Percentiles rank a stretch among this genome's conserved stretches.
Conservation (phyloP, 2,888 invertebrate genomes). For the Limenitis camilla region DNA sequence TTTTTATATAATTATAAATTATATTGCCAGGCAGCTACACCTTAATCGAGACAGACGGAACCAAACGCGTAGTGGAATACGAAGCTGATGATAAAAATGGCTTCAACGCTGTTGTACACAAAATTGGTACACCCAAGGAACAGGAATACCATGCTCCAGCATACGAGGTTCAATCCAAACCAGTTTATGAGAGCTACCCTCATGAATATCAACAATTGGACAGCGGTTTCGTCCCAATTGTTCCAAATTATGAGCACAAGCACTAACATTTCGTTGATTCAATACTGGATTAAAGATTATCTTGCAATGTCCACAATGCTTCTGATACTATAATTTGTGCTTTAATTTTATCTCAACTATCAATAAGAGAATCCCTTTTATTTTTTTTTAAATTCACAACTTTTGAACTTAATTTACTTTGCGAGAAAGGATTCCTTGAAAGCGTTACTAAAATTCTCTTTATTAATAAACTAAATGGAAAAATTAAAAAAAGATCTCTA, state of each 20-base stretch:
- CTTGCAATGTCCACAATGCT: no score
- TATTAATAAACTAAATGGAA: no score
- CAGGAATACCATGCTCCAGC: conserved; percentile 35
- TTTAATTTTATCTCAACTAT: no score
- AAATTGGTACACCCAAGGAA: conserved; percentile 59
- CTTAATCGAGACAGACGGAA: conserved; percentile 72
- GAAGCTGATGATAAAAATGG: conserved; percentile 76
- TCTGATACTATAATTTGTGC: no score
- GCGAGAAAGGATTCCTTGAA: no score
- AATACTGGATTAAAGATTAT: not conserved
- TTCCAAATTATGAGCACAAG: conserved; percentile 47
- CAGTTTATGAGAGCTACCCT: conserved; percentile 22
- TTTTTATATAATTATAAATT: no score
- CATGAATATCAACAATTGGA: conserved; percentile 44
- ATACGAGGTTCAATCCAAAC: conserved; percentile 23
- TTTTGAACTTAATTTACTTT: no score
- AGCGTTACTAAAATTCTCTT: no score
- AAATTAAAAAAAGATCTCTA: no score
- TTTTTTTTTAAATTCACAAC: no score
- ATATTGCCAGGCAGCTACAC: conserved; percentile 76
- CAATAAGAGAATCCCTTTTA: no score
- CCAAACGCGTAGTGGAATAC: conserved; percentile 75
- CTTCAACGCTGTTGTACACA: conserved; percentile 75
- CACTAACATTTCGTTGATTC: not conserved
- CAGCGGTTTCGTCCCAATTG: conserved; percentile 51